These are phyloP conservation scores for Silurus asotus DNA, from an alignment of 2,113 vertebrate genomes.

Conservation along the genomic window DNA sequence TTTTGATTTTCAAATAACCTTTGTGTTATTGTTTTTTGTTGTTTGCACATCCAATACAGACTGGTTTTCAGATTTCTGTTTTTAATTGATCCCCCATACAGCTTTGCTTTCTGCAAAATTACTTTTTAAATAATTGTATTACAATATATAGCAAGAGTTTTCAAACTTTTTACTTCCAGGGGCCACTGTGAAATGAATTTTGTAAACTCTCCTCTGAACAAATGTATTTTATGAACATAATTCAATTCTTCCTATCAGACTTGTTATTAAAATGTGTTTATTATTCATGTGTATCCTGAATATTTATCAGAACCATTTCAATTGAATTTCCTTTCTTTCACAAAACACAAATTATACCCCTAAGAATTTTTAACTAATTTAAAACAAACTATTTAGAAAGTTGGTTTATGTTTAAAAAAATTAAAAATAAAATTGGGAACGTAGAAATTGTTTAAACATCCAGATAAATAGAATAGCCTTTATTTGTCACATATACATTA, in stretches of 20 bases:
- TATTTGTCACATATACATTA: too few species aligned
- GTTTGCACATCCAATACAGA: not conserved
- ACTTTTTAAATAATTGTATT: not conserved
- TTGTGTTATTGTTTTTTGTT: not conserved
- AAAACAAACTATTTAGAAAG: not conserved
- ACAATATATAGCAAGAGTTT: not conserved
- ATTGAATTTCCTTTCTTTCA: not conserved
- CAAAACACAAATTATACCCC: not conserved
- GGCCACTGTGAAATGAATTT: not conserved
- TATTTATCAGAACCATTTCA: not conserved
- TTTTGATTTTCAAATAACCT: not conserved
- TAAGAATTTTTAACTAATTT: not conserved
- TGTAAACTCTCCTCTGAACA: too few species aligned
- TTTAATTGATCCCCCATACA: not conserved
- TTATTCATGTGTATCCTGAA: not conserved
- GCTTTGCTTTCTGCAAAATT: not conserved
- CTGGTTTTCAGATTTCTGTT: not conserved
- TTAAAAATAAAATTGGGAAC: not conserved
- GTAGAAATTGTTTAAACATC: not conserved
- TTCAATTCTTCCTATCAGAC: not conserved
- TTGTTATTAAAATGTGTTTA: not conserved
- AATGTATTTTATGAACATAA: not conserved
- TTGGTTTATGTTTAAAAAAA: not conserved
- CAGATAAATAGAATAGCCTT: not conserved
- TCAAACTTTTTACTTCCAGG: not conserved